Base-by-base conservation (phyloP, 2,797 vertebrate species). In the Schizopygopsis malacanthus region DNA sequence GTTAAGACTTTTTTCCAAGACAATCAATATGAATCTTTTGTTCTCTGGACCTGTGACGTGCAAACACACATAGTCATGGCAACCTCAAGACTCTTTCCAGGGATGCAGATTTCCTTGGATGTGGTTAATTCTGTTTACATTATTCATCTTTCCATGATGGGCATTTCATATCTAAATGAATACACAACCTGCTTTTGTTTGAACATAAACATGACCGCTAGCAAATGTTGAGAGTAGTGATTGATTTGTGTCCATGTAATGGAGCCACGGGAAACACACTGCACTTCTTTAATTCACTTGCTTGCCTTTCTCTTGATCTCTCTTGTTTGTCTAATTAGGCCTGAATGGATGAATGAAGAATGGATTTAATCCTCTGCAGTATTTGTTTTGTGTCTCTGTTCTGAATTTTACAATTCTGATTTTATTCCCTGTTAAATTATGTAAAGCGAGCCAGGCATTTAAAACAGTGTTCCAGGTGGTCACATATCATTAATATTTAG, bases 71-170 rank as follows among this genome's bases (percentile, higher is more conserved):
- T 79, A 70, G 61, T 56, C 84, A 83, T 89, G 87, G 76, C 71
- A 86, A 87, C 79, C 15, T 65, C 54, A 80, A 22, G 75, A 83
- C 79, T 86, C 61, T 77, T 87, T 80, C 54, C 79, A 85, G 54
- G 59, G 82, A 52, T 76, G 20, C 54, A 47, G 28, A 33, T 84
- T 88, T 89, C n/a, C 45, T 22, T 43, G n/a, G 56, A 83, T 84
- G 54, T 11, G 75, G 56, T 79, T 72, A 37, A 69, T 82, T 71
- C 20, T 75, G 80, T 78, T 81, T 25, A 2, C 41, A 50, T 56
- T 61, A 79, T 72, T 75, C 22, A 76, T 16, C 50, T 76, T 39
- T 28, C n/a, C 59, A 63, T 73, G 54, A 79, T 3, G 10, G 65
- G n/a, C 15, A 59, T 81, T 83, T 87, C 50, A 73, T 39, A 41